Conservation (phyloP, 2,888 invertebrate species). For the Drosophila putrida region DNA sequence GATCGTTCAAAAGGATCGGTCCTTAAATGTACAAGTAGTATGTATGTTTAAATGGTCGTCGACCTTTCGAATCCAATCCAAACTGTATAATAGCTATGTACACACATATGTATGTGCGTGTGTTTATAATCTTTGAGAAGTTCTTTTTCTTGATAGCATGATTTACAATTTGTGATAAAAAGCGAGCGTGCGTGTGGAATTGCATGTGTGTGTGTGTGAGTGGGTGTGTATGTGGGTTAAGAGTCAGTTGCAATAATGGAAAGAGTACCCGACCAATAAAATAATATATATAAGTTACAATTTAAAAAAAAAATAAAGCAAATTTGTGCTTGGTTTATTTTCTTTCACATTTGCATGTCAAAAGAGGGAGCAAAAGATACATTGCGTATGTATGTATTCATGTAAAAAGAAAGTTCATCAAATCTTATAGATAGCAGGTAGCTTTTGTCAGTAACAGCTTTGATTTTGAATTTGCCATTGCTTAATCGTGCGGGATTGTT, state of each 20-base stretch:
- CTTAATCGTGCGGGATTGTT: slow-evolving; percentile 18
- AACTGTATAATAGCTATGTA: slow-evolving; percentile 14
- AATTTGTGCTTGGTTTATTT: slow-evolving; percentile 47
- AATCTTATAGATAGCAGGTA: slow-evolving; percentile 31
- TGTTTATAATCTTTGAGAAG: slow-evolving; percentile 5
- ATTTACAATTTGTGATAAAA: slow-evolving; percentile 19
- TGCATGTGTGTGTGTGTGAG: slow-evolving; percentile 14
- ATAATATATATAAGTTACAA: slow-evolving; percentile 34
- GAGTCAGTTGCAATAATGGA: slow-evolving; percentile 11
- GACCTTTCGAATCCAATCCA: slow-evolving; percentile 22
- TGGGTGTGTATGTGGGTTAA: slow-evolving; percentile 6
- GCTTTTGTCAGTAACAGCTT: slow-evolving; percentile 37
- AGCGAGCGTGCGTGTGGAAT: slow-evolving; percentile 6
- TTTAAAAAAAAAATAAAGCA: slow-evolving; percentile 38
- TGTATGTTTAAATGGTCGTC: slow-evolving; percentile 20
- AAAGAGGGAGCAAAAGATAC: slow-evolving; percentile 16
- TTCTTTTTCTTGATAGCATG: slow-evolving; percentile 1
- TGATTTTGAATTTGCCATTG: not conserved
- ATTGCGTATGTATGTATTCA: slow-evolving; percentile 29
- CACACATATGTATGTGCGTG: slow-evolving; percentile 4
- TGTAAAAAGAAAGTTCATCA: slow-evolving; percentile 10
- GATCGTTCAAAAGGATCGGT: slow-evolving; percentile 12
- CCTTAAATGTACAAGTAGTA: not conserved
- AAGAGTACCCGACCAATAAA: slow-evolving; percentile 40
- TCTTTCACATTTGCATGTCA: slow-evolving; percentile 38